Evolutionary conservation across 2,113 vertebrate species (phyloP).

Genomic region (Erinaceus europaeus): DNA sequence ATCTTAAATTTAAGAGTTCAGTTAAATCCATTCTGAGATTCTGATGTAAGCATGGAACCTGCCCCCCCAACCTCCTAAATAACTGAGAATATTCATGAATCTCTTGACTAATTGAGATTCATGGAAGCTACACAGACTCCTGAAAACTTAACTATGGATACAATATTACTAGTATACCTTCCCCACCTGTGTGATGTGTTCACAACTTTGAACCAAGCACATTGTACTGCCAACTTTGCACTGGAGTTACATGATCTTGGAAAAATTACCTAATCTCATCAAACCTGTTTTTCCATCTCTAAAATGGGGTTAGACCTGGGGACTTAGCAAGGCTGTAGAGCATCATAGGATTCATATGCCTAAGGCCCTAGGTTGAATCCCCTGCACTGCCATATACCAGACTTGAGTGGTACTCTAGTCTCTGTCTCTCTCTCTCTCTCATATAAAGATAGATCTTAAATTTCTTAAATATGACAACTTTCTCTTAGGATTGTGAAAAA

Average conservation of each 20-base stretch:
- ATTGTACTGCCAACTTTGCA: background rate
- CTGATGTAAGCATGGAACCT: background rate
- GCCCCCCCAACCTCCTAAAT: background rate
- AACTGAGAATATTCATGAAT: background rate
- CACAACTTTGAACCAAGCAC: background rate
- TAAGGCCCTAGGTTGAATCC: too few relatives aligned
- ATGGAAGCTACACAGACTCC: background rate
- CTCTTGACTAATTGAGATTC: background rate
- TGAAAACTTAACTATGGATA: background rate
- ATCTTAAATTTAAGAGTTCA: background rate
- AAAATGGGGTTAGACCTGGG: background rate
- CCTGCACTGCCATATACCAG: too few relatives aligned
- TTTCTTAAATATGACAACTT: background rate
- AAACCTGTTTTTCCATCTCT: conserved; percentile 6
- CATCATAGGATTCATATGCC: too few relatives aligned
- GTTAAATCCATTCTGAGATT: background rate
- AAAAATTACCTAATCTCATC: background rate
- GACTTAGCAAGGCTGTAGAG: too few relatives aligned
- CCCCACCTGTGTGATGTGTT: too few relatives aligned
- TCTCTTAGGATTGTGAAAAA: background rate
- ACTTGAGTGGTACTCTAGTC: too few relatives aligned
- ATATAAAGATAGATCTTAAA: too few relatives aligned
- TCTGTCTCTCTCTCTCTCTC: too few relatives aligned
- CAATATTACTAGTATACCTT: background rate
- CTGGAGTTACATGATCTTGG: background rate